Base-by-base conservation (phyloP, 2,888 invertebrate genomes). In the Chymomyza amoena region DNA sequence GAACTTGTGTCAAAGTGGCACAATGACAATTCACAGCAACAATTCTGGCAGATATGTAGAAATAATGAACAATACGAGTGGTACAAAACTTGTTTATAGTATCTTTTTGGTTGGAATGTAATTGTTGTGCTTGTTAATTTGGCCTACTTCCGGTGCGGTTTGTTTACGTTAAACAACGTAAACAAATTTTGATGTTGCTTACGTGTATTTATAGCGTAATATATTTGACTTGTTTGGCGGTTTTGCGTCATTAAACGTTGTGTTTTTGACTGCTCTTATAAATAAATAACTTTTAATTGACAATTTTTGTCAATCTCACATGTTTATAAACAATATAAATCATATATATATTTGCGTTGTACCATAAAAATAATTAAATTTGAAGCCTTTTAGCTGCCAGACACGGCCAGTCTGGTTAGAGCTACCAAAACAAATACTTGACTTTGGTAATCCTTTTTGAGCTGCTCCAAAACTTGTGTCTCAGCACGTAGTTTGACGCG, bases 1-100 rank as follows among this genome's bases (percentile, higher is more conserved):
- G 84, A 84, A 84, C 84, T 84, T 84, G 87, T 76, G 81, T 76
- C 82, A 75, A 82, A 78, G 84, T 83, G 79, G 80, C 74, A 72
- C 80, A 84, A 81, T 85, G 83, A 85, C 83, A 82, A 72, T 66
- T 45, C 64, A 61, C 69, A 59, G 62, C 67, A 67, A 72, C 51
- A 62, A 32, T 32, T 1, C 7, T 32, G 32, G 1, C n/a, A 32
- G 6, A 32, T 32, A 10, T 45, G 13, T 45, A 45, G 5, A 45
- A 45, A 13, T 45, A 45, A 39, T 63, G 71, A 28, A 32, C 32
- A 32, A 32, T 32, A 32, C 32, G 7, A 32, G 32, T 7, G 32
- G 32, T 32, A 32, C 70, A 25, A 18, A 32, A 16, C 32, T 50
- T 32, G 57, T 28, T 20, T 68, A 39, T 54, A 61, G 71, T 45